Conservation (phyloP, 2,113 vertebrate genomes). For the Sarotherodon lohbergeri region DNA sequence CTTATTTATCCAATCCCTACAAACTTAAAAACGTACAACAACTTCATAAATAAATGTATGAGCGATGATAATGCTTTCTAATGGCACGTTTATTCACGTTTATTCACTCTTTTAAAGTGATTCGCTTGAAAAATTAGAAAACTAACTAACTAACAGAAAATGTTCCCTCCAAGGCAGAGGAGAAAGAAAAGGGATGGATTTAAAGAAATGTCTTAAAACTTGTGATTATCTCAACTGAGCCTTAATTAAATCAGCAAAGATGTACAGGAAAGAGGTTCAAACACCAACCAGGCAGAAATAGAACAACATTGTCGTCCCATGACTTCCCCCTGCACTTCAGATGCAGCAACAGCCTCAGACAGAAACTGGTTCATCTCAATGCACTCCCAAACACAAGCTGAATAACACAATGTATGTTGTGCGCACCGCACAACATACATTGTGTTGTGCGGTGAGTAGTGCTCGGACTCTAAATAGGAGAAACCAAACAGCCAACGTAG, state of each 20-base stretch:
- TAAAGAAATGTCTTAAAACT: background rate
- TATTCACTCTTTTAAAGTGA: background rate
- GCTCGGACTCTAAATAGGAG: background rate
- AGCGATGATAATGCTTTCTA: background rate
- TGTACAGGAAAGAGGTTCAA: background rate
- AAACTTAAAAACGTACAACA: background rate
- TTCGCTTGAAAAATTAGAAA: background rate
- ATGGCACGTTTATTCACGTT: accelerated
- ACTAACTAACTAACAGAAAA: background rate
- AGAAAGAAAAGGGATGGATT: background rate
- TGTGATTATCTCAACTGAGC: background rate
- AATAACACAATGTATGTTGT: background rate
- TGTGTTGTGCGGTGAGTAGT: accelerated
- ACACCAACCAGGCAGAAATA: background rate
- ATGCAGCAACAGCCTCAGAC: background rate
- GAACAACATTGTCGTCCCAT: background rate
- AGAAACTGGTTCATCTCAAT: background rate
- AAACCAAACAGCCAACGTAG: background rate
- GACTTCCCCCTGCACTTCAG: background rate
- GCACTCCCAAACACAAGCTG: background rate
- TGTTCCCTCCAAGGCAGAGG: background rate
- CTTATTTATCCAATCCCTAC: background rate
- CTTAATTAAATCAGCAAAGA: background rate
- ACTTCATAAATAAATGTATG: background rate
- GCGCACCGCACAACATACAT: background rate